phyloP scores from a whole-genome alignment of 2,797 vertebrate species.

The Anguilla pacifica region DNA sequence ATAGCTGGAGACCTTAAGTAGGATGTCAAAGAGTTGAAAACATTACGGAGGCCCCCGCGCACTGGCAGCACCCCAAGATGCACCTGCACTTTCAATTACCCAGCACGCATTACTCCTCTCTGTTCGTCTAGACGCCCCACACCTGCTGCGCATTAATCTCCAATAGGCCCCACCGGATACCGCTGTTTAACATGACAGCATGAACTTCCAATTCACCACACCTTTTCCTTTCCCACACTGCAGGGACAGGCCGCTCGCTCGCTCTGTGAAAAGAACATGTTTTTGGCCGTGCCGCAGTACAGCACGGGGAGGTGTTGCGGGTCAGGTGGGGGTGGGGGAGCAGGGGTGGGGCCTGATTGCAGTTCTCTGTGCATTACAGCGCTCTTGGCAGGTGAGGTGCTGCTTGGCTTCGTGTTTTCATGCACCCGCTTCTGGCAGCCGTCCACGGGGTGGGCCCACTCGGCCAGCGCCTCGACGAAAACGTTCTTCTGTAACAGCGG shows the following conservation, averaged over 20 bases:
- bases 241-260: conserved; percentile 27
- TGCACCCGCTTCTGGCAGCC: conserved; percentile 54
- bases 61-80: conserved; percentile 66
- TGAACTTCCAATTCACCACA: conserved; percentile 57
- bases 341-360: conserved; percentile 59
- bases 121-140: conserved; percentile 65
- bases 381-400: conserved; percentile 53
- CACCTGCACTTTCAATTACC: conserved; percentile 72
- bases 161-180: conserved; percentile 57
- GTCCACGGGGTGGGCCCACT: conserved; percentile 51
- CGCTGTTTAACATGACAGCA: conserved; percentile 61
- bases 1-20: conserved; percentile 54
- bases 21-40: conserved; percentile 62
- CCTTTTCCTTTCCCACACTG: conserved; percentile 49
- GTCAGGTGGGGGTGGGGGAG: conserved; percentile 32
- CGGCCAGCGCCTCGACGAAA: conserved; percentile 50
- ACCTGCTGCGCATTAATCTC: conserved; percentile 70
- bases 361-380: conserved; percentile 58
- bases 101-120: conserved; percentile 49
- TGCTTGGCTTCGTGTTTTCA: conserved; percentile 50
- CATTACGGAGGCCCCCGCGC: conserved; percentile 51
- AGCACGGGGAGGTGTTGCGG: conserved; percentile 37
- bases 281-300: conserved; percentile 36
- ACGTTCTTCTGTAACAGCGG: conserved; percentile 45
- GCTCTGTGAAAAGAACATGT: conserved; percentile 25